Evolutionary conservation across 2,888 invertebrate species (phyloP), one percentile per base, ranked within the genome.

Genomic region (Drosophila birchii): DNA sequence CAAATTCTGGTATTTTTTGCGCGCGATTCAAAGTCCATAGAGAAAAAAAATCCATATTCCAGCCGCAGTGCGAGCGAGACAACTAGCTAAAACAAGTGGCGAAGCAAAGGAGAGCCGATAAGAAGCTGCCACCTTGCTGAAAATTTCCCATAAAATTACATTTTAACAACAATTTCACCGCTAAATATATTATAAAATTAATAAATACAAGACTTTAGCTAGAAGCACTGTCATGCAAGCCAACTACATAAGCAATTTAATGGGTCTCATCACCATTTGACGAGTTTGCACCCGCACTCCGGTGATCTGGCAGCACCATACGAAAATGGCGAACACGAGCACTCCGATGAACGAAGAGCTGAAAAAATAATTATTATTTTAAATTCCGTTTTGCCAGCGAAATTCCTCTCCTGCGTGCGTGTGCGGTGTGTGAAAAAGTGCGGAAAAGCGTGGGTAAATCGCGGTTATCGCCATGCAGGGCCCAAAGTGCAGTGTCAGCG

Each of bases 281-380:
- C 53, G 44, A 29, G 56, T 66, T 59, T 36, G 29, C 55, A 29
- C 55, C 43, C 51, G 23, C 23, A 54, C 41, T 29, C 7, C 23
- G 57, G 34, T 68, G 43, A 54, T 88, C 88, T 82, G 82, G 82
- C 80, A 88, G 82, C 54, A 45, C 72, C 47, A 58, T 70, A 89
- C 89, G 90, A 90, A 89, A 89, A 90, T 81, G 87, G 85, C 88
- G 85, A 91, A 91, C 90, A 88, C 80, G 84, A 89, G 72, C 78
- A 90, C 82, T 79, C 87, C 81, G 81, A 86, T 82, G 89, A 89
- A 88, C 87, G 87, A 86, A 85, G 88, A 87, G 86, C 85, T 80
- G 87, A 91, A 90, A 91, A 91, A 91, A 90, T 90, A 90, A 91
- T 91, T 91, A 91, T 90, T 90, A 88, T 90, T 91, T 86, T 79